Conservation (phyloP, 2,888 invertebrate genomes). For the Odontomyia ornata region DNA sequence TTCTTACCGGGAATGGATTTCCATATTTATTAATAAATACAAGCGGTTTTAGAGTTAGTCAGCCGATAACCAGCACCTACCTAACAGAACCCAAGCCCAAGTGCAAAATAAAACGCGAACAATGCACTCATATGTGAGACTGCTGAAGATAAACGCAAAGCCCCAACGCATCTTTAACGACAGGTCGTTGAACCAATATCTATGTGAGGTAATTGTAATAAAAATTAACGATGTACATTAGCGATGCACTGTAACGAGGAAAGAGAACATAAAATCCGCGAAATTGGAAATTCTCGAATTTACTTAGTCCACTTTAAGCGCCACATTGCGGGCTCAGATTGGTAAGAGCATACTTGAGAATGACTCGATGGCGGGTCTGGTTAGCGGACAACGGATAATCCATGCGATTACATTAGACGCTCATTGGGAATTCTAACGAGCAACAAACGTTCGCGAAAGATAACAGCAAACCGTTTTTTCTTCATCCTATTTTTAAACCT, state of each 20-base stretch:
- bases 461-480: too few relatives aligned
- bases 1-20: background rate
- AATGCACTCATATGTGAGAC: background rate
- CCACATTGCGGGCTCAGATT: background rate
- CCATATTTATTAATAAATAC: conserved; percentile 23
- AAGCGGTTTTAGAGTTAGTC: conserved; percentile 19
- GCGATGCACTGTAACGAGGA: background rate
- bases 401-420: conserved; percentile 3
- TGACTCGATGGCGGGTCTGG: background rate
- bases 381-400: conserved; percentile 6
- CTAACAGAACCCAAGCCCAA: too few relatives aligned
- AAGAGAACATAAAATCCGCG: conserved; percentile 5
- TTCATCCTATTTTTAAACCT: too few relatives aligned
- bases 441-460: background rate
- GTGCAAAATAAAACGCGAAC: background rate
- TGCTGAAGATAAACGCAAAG: background rate
- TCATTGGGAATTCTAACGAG: conserved; percentile 18
- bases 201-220: background rate
- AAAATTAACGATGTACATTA: conserved; percentile 16
- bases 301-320: conserved; percentile 15
- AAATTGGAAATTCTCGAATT: conserved; percentile 26
- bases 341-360: background rate
- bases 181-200: conserved; percentile 12
- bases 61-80: conserved; percentile 2
- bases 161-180: conserved; percentile 8